These are phyloP conservation scores for Eospalax fontanierii DNA, from an alignment of 2,797 vertebrate species.

Conservation along the genomic window DNA sequence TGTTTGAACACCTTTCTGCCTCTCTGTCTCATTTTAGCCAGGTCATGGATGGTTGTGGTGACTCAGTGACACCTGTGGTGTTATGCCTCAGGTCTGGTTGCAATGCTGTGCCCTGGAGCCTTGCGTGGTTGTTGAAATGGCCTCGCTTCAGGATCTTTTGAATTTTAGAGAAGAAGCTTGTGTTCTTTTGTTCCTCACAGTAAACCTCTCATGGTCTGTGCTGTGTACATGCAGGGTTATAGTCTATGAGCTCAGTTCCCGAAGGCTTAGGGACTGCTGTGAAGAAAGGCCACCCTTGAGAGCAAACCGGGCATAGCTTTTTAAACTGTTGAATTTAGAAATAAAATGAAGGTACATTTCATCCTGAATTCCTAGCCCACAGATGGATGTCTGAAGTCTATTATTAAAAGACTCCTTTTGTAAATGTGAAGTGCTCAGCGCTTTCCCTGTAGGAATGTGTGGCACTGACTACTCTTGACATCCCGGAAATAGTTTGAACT, in stretches of 20 bases:
- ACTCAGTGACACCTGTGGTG: neutral
- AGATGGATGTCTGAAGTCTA: neutral
- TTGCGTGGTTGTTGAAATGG: neutral
- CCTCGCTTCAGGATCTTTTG: neutral
- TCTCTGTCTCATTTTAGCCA: neutral
- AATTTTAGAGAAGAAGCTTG: neutral
- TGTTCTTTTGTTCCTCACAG: neutral
- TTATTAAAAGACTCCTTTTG: slow-evolving; percentile 22
- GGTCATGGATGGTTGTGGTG: neutral
- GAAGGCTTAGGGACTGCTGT: neutral
- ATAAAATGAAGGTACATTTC: slow-evolving; percentile 44
- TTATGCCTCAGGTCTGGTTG: neutral
- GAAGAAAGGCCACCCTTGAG: slow-evolving; percentile 13
- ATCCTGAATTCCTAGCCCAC: neutral
- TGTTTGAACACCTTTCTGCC: slow-evolving; percentile 52
- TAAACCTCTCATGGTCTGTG: neutral
- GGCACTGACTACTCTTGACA: neutral
- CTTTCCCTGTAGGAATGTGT: neutral
- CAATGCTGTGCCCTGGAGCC: neutral
- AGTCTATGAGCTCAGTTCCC: neutral
- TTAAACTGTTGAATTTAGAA: slow-evolving; percentile 5
- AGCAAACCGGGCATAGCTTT: slow-evolving; percentile 48
- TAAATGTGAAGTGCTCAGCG: neutral
- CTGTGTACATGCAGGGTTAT: neutral
- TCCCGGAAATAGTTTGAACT: neutral